phyloP scores from a whole-genome alignment of 2,888 invertebrate genomes.

The Agrochola lota region DNA sequence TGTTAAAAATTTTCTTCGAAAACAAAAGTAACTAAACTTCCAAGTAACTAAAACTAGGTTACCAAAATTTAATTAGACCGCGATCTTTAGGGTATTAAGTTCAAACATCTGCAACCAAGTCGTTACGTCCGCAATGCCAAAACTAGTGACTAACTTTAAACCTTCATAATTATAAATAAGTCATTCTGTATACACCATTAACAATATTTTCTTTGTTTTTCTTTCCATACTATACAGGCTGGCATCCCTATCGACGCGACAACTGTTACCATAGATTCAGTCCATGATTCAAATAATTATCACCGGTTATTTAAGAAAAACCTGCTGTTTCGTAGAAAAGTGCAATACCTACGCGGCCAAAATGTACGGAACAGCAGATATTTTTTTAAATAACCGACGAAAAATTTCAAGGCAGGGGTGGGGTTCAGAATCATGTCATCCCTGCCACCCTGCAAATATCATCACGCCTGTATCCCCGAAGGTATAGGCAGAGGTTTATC shows the following conservation, averaged over 20 bases:
- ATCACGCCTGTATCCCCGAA: neutral
- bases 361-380: no score
- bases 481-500: neutral
- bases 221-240: neutral
- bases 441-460: no score
- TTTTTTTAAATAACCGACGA: no score
- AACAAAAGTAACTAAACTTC: slow-evolving; percentile 16
- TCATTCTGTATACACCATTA: neutral
- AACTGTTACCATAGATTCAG: no score
- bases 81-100: slow-evolving; percentile 37
- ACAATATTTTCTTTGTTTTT: neutral
- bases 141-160: slow-evolving; percentile 7
- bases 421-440: no score
- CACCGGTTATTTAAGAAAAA: no score
- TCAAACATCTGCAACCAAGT: slow-evolving; percentile 45
- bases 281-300: no score
- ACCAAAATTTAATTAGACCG: slow-evolving; percentile 31
- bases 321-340: no score
- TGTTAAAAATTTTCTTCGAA: neutral
- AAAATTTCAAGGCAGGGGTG: no score
- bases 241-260: no score
- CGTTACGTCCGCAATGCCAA: slow-evolving; percentile 17
- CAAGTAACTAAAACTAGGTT: slow-evolving; percentile 41
- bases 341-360: no score
- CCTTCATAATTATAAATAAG: neutral